phyloP scores from a whole-genome alignment of 2,797 vertebrate genomes.

The Chanos chanos region DNA sequence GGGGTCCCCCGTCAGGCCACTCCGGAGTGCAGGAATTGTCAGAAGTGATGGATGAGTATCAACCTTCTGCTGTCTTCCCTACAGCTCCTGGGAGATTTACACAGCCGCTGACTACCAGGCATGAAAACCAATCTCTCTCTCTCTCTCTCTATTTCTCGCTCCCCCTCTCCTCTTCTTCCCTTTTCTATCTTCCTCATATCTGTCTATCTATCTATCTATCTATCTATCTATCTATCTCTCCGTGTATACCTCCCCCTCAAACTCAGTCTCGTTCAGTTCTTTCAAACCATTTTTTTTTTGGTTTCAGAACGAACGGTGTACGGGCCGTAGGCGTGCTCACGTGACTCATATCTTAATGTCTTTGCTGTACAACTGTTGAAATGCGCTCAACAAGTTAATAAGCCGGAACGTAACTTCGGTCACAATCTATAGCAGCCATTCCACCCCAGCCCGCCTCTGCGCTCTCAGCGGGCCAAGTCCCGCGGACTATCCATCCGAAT shows the following conservation, averaged over 20 bases:
- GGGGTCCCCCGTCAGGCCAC: slow-evolving; percentile 81
- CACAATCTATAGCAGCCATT: slow-evolving; percentile 27
- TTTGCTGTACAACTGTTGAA: too few relatives aligned
- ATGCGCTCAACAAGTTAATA: too few relatives aligned
- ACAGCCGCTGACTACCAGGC: slow-evolving; percentile 84
- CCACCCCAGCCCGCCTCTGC: slow-evolving; percentile 16
- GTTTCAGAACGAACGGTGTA: too few relatives aligned
- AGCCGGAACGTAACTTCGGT: too few relatives aligned
- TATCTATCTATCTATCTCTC: too few relatives aligned
- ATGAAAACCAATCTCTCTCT: slow-evolving; percentile 85
- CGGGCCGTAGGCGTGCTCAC: too few relatives aligned
- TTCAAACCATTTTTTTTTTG: slow-evolving; percentile 67
- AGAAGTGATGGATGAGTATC: slow-evolving; percentile 95
- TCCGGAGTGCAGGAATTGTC: slow-evolving; percentile 88
- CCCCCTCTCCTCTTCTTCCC: slow-evolving; percentile 55
- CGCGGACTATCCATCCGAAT: slow-evolving; percentile 48
- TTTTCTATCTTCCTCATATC: slow-evolving; percentile 58
- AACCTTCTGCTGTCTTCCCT: slow-evolving; percentile 92
- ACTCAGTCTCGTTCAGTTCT: slow-evolving; percentile 42
- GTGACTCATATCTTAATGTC: too few relatives aligned
- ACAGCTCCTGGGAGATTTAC: slow-evolving; percentile 88
- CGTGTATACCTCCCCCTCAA: not conserved
- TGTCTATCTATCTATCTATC: slow-evolving; percentile 62
- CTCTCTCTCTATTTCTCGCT: slow-evolving; percentile 55
- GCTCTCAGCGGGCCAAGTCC: slow-evolving; percentile 36